Percentiles rank a stretch among this genome's conserved stretches.
Evolutionary conservation across 2,113 vertebrate species (phyloP).

Genomic region (Hyla sarda): DNA sequence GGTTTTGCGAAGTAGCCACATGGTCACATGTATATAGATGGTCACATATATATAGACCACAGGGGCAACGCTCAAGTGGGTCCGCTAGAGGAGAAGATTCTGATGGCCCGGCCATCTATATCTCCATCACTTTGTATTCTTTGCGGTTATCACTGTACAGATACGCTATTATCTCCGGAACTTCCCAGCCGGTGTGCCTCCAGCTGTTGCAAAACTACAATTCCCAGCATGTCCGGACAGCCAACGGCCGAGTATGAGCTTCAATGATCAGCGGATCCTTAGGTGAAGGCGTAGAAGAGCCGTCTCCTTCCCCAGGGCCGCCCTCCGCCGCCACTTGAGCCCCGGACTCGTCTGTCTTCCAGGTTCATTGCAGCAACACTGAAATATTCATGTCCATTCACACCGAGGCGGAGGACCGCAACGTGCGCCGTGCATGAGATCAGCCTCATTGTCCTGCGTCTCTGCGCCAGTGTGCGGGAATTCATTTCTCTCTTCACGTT

Average conservation of each 20-base stretch:
- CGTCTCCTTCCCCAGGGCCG: not conserved
- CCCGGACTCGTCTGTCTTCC: not conserved
- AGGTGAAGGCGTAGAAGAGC: not conserved
- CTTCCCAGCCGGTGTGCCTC: too few species aligned
- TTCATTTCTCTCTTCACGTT: slow-evolving; percentile 48
- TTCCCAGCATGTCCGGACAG: too few species aligned
- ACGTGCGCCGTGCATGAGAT: slow-evolving; percentile 29
- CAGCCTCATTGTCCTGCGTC: slow-evolving; percentile 22
- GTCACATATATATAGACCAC: too few species aligned
- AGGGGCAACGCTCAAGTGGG: too few species aligned
- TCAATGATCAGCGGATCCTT: not conserved
- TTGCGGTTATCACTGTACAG: too few species aligned
- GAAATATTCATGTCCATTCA: slow-evolving; percentile 41
- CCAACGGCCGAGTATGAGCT: not conserved
- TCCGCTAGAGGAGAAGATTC: too few species aligned
- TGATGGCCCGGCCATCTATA: too few species aligned
- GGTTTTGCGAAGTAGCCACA: too few species aligned
- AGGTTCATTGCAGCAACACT: not conserved
- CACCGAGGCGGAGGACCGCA: slow-evolving; percentile 1
- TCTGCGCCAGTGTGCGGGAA: slow-evolving; percentile 38
- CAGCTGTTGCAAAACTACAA: too few species aligned
- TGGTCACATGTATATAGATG: too few species aligned
- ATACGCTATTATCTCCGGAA: too few species aligned
- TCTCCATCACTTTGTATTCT: too few species aligned
- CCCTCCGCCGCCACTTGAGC: not conserved